Percentiles rank a stretch among this genome's conserved stretches.
Conservation (phyloP, 2,888 invertebrate genomes). For the Tridacna gigas region DNA sequence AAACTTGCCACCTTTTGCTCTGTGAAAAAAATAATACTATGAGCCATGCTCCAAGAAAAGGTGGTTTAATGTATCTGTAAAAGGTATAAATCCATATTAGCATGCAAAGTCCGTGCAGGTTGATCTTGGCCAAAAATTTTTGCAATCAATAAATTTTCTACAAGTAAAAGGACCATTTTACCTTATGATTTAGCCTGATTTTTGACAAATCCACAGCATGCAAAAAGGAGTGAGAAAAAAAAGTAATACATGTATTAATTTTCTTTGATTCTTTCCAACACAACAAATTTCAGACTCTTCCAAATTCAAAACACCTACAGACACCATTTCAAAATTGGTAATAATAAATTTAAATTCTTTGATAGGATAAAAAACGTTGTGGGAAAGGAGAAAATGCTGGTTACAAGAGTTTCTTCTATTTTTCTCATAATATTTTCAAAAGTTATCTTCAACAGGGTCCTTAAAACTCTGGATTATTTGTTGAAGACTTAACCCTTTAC, state of each 20-base stretch:
- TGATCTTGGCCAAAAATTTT: no score
- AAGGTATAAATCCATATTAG: no score
- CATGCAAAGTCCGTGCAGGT: no score
- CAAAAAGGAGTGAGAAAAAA: no score
- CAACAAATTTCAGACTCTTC: background rate
- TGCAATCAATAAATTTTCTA: no score
- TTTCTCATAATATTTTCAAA: background rate
- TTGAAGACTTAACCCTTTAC: background rate
- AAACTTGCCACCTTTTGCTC: conserved; percentile 75
- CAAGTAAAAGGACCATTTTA: no score
- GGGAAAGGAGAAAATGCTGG: background rate
- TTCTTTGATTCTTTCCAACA: background rate
- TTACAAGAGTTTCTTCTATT: background rate
- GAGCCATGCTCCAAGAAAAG: no score
- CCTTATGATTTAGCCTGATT: no score
- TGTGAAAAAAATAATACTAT: conserved; percentile 47
- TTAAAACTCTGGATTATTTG: background rate
- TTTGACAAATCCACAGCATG: no score
- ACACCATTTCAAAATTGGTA: background rate
- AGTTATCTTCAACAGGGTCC: background rate
- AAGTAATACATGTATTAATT: no score
- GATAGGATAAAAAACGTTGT: background rate
- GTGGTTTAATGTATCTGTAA: no score
- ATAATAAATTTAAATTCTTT: background rate
- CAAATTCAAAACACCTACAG: background rate